A percentile compares a stretch with the other conserved stretches of the same genome.
Conservation (phyloP, 2,797 vertebrate species). For the Xerus rutilus region DNA sequence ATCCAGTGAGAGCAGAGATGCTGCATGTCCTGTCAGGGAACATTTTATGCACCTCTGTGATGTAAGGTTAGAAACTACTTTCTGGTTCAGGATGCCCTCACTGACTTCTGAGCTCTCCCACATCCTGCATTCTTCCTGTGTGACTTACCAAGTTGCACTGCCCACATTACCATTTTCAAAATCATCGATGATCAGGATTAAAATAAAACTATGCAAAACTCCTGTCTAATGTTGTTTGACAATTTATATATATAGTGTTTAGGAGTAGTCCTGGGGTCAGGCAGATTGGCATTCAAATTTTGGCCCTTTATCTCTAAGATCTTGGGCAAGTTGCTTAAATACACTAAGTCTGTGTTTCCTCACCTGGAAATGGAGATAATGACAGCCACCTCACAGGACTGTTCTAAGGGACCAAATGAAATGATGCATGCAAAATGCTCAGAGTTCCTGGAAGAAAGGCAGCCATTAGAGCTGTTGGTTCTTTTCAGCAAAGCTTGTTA, state of each 20-base stretch:
- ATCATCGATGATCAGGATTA: background rate
- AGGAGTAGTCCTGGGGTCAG: background rate
- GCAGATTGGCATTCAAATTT: constrained; percentile 36
- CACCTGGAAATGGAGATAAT: background rate
- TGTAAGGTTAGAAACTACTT: constrained; percentile 32
- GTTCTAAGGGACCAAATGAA: background rate
- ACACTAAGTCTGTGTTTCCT: background rate
- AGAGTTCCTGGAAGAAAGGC: background rate
- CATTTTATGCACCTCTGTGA: constrained; percentile 43
- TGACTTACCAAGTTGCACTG: constrained; percentile 44
- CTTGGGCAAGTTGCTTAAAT: background rate
- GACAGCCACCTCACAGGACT: background rate
- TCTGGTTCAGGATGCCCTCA: constrained; percentile 39
- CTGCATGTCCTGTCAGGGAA: constrained; percentile 49
- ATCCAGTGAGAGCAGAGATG: constrained; percentile 36
- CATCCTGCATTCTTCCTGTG: constrained; percentile 44
- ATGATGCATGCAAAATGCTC: background rate
- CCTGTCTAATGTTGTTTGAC: background rate
- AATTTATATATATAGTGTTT: background rate
- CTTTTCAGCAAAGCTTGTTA: background rate
- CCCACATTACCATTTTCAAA: constrained; percentile 38
- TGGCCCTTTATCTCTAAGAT: background rate
- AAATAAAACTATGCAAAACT: constrained; percentile 26
- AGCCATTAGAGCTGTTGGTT: background rate
- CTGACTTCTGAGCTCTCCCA: constrained; percentile 59